phyloP scores from a whole-genome alignment of 2,113 vertebrate genomes.

The Ciconia stormi region DNA sequence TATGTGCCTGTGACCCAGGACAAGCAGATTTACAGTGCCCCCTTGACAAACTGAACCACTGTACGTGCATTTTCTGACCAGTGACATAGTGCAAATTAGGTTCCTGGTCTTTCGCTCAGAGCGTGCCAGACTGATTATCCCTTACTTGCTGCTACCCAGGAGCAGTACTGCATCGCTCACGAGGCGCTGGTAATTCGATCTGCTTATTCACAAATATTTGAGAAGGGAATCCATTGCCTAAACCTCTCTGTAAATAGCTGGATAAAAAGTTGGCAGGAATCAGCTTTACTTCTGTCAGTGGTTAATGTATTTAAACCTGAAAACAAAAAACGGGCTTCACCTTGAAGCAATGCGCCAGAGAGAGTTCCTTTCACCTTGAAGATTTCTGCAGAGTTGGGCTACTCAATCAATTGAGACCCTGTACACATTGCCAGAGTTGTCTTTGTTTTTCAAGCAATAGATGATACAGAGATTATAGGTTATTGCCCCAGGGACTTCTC shows the following conservation, averaged over 20 bases:
- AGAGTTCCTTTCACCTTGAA: conserved; percentile 26
- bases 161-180: not conserved
- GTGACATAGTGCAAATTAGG: not conserved
- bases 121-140: not conserved
- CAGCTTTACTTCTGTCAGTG: not conserved
- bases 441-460: conserved; percentile 19
- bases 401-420: not conserved
- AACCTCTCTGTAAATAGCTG: conserved; percentile 19
- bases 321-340: not conserved
- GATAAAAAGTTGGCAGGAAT: not conserved
- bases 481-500: not conserved
- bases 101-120: not conserved
- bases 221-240: not conserved
- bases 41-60: not conserved
- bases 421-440: not conserved
- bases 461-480: conserved; percentile 12
- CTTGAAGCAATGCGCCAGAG: not conserved
- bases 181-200: not conserved
- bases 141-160: not conserved
- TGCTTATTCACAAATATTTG: conserved; percentile 58
- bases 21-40: not conserved
- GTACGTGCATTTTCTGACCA: not conserved
- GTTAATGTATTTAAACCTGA: not conserved
- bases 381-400: not conserved
- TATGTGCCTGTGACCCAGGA: not conserved